Conservation (phyloP, 1,140 invertebrate genomes). For the Micrasema minimum region DNA sequence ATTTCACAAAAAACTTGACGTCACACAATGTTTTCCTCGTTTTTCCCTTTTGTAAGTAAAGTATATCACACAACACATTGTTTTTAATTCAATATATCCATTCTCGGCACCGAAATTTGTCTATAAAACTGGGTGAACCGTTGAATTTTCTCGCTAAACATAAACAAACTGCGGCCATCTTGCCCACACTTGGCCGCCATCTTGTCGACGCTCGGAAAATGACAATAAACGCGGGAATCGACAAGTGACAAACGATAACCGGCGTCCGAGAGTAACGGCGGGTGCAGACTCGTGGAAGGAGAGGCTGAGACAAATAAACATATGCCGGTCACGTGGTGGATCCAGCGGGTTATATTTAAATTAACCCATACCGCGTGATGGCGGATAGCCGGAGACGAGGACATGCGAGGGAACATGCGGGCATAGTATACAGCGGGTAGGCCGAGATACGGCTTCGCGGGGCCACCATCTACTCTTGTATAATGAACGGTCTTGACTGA, state of each 20-base stretch:
- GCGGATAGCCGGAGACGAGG: constrained; percentile 2
- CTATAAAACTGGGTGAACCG: not conserved
- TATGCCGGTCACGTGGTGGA: constrained; percentile 36
- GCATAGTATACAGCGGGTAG: not conserved
- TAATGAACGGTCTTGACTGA: not conserved
- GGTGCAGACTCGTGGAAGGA: constrained; percentile 25
- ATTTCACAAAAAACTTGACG: constrained; percentile 7
- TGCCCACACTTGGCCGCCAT: constrained; percentile 31
- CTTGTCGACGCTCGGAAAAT: constrained; percentile 23
- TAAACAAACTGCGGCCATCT: constrained; percentile 41
- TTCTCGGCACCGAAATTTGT: constrained; percentile 11
- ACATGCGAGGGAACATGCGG: constrained; percentile 20
- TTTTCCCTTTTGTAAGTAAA: constrained; percentile 5
- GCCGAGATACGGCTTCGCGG: not conserved
- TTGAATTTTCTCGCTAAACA: not conserved
- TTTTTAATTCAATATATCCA: constrained; percentile 10
- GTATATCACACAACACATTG: constrained; percentile 21
- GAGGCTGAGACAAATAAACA: constrained; percentile 37
- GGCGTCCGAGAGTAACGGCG: constrained; percentile 26
- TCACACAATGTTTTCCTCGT: constrained; percentile 10
- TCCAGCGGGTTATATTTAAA: constrained; percentile 43
- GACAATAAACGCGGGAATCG: constrained; percentile 34
- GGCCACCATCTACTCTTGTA: not conserved
- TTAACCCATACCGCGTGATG: constrained; percentile 34
- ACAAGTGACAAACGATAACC: constrained; percentile 32